Conservation (phyloP, 2,797 vertebrate species). For the Brachyalestes nurse region DNA sequence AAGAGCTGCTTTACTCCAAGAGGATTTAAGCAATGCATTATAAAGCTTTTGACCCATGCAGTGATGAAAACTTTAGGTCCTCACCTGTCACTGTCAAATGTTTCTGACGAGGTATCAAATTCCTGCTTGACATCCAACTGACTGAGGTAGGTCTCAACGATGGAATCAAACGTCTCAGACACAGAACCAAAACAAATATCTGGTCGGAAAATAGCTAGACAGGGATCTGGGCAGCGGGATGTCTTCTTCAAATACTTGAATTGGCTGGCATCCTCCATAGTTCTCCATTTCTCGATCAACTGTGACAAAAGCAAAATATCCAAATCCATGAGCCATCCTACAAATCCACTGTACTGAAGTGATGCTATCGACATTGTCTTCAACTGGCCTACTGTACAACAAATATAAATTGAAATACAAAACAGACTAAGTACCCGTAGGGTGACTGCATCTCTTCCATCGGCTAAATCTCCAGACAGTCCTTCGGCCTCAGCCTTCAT, state of each 20-base stretch:
- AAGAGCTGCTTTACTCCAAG: not conserved
- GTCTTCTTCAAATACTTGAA: constrained; percentile 84
- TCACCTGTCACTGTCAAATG: constrained; percentile 81
- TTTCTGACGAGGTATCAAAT: not conserved
- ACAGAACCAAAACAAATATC: constrained; percentile 92
- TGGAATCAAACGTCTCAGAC: constrained; percentile 88
- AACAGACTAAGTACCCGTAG: constrained; percentile 74
- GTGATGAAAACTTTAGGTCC: not conserved
- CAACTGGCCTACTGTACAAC: not conserved
- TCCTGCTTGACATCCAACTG: constrained; percentile 65
- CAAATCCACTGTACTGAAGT: not conserved
- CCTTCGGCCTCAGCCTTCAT: constrained; percentile 68
- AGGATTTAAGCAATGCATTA: not conserved
- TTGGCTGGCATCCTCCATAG: constrained; percentile 77
- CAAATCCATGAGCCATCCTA: not conserved
- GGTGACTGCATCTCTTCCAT: constrained; percentile 73
- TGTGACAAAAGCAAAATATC: constrained; percentile 58
- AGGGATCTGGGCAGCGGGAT: constrained; percentile 87
- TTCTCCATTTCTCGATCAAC: constrained; percentile 85
- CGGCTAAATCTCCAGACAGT: constrained; percentile 36
- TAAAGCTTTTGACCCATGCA: not conserved
- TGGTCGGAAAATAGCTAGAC: constrained; percentile 82
- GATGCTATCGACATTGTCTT: not conserved
- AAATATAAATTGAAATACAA: not conserved
- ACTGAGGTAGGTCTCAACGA: constrained; percentile 79